Evolutionary conservation across 1,140 invertebrate genomes (phyloP), one percentile per base, ranked within the genome.

Genomic region (Manduca sexta): DNA sequence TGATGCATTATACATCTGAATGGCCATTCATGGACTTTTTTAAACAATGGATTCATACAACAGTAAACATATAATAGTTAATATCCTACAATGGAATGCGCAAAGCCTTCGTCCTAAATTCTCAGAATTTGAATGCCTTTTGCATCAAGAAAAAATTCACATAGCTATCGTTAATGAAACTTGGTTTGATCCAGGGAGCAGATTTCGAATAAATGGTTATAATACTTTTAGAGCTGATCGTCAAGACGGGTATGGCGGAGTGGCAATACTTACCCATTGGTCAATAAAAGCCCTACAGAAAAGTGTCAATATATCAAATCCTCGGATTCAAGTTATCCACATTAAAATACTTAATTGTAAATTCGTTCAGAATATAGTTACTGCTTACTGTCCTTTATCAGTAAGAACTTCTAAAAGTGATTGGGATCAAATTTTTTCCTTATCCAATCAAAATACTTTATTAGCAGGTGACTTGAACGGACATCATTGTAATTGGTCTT

Each of bases 51-150:
- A 37, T 14, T 14, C 5, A n/a, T 6, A 7, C 5, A 6, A 2
- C 14, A 37, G 6, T 37, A 21, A 21, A 21, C 12, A 37, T 13
- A 13, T 37, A 14, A 12, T 14, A 15, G 6, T 13, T 37, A 37
- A 14, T 15, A 37, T 37, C n/a, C 35, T 37, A 2, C 35, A 45
- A 11, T 45, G 43, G 14, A 45, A 29, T 26, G 17, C 45, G 15
- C 35, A 38, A 38, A 38, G 34, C 26, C 21, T 46, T 3, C 17
- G 10, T 10, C 39, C 16, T n/a, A 41, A 41, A 21, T 10, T 1
- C 13, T 13, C 7, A 13, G 5, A 12, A 37, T 37, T 37, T 7
- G 7, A 21, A 12, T 37, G n/a, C 2, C 15, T 37, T 14, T n/a
- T 37, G 15, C n/a, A 37, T 37, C 11, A 14, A 13, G 35, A 37